Evolutionary conservation across 2,797 vertebrate genomes (phyloP), one percentile per base, ranked within the genome.

Genomic region (Falco berigora): DNA sequence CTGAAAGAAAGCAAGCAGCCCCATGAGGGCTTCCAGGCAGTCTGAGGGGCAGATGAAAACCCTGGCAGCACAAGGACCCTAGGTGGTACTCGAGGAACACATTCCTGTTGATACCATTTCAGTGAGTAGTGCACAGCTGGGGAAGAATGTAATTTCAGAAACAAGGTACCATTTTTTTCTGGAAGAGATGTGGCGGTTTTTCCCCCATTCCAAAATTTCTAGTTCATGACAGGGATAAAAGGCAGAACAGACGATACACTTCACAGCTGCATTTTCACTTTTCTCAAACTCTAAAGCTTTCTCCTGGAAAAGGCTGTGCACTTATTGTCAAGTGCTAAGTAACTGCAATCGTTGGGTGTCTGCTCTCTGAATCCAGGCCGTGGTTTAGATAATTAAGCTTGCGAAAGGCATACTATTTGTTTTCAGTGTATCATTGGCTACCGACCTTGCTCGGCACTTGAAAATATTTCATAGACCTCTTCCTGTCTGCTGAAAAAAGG

Each of bases 401-500:
- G 62, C 4, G 3, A 86, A 87, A 96, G 56, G 75, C 75, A 72
- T 47, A 23, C 46, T 83, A 40, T 50, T 63, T 95, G 72, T 92
- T 89, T 90, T 61, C 84, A 68, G 42, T 28, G 14, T 55, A 55
- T 53, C 13, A 0, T 1, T 49, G 72, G 68, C 78, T 77, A 91
- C 34, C 5, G 16, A 88, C 86, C 90, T 75, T 61, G 78, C 68
- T 59, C 62, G 42, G 61, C 68, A 74, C 78, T 93, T 80, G 46
- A 73, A 92, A 94, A 83, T 61, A 95, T 83, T 94, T 93, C 92
- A 66, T 5, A 83, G 75, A 91, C 46, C 64, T 97, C 75, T 83
- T 87, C 92, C 88, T 91, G 83, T 91, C 89, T 78, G 86, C 75
- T 72, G 81, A 89, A 88, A 91, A 94, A 83, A 76, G 64, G 84